Percentiles rank a stretch among this genome's conserved stretches.
These are phyloP conservation scores for Eilema depressum DNA, from an alignment of 2,888 invertebrate species.

Conservation along the genomic window DNA sequence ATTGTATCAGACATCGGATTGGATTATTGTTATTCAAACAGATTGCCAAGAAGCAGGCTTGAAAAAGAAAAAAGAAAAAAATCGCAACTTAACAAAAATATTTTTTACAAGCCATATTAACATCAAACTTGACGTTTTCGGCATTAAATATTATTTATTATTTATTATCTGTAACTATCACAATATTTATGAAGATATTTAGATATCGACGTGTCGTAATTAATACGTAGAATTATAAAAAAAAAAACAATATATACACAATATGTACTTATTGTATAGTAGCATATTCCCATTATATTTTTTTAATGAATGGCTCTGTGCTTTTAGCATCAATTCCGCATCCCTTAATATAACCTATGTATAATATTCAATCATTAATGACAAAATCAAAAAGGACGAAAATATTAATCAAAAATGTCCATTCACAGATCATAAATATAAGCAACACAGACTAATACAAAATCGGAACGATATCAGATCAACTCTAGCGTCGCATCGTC, in stretches of 20 bases:
- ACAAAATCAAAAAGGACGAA: background rate
- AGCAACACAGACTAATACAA: slow-evolving; percentile 48
- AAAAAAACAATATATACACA: too few relatives aligned
- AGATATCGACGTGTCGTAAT: too few relatives aligned
- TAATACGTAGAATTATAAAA: too few relatives aligned
- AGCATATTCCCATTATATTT: background rate
- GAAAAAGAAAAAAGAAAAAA: too few relatives aligned
- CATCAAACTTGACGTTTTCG: background rate
- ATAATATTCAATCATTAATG: background rate
- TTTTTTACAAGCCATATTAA: background rate
- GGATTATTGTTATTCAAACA: too few relatives aligned
- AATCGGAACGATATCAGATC: slow-evolving; percentile 55
- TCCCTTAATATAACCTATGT: too few relatives aligned
- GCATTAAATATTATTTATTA: background rate
- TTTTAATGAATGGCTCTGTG: too few relatives aligned
- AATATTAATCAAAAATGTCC: slow-evolving; percentile 20
- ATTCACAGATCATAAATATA: slow-evolving; percentile 40
- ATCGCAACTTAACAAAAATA: slow-evolving; percentile 18
- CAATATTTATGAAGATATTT: too few relatives aligned
- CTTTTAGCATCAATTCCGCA: too few relatives aligned
- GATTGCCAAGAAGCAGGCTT: too few relatives aligned
- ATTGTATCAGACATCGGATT: too few relatives aligned
- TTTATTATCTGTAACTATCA: too few relatives aligned
- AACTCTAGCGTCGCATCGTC: slow-evolving; percentile 51
- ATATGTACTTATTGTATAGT: background rate